Evolutionary conservation across 2,888 invertebrate genomes (phyloP).

Genomic region (Tiliacea citrago): DNA sequence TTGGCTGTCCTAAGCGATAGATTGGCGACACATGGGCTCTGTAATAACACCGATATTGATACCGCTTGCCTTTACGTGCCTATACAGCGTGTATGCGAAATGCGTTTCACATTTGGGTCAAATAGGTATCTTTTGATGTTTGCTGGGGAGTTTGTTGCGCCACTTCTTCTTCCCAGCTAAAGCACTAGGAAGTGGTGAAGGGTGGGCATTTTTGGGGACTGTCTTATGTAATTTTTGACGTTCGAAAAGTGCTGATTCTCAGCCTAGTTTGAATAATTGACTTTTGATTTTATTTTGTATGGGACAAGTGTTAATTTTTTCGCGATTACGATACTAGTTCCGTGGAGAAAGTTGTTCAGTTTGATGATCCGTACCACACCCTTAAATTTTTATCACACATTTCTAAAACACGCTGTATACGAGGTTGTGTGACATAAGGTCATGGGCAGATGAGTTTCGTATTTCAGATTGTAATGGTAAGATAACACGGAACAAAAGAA

Average conservation of each 20-base stretch:
- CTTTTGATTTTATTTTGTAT: too few relatives aligned
- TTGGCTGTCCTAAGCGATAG: constrained; percentile 39
- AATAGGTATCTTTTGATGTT: neutral
- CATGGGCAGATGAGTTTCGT: neutral
- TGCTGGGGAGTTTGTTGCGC: too few relatives aligned
- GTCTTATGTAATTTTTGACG: too few relatives aligned
- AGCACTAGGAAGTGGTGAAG: too few relatives aligned
- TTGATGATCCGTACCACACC: neutral
- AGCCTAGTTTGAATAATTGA: too few relatives aligned
- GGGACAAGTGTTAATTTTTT: neutral
- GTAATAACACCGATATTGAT: constrained; percentile 51
- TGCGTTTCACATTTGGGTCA: neutral
- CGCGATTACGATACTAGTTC: neutral
- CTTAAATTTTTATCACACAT: neutral
- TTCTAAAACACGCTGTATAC: neutral
- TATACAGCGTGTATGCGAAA: neutral
- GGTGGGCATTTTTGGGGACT: too few relatives aligned
- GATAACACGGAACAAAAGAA: neutral
- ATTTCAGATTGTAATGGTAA: neutral
- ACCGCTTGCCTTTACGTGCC: constrained; percentile 15
- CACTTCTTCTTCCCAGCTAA: too few relatives aligned
- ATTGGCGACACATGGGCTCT: constrained; percentile 46
- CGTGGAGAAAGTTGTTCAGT: neutral
- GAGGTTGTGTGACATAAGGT: neutral
- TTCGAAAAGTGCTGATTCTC: too few relatives aligned